Base-by-base conservation (phyloP, 2,888 invertebrate genomes). In the Napeogenes sylphis region DNA sequence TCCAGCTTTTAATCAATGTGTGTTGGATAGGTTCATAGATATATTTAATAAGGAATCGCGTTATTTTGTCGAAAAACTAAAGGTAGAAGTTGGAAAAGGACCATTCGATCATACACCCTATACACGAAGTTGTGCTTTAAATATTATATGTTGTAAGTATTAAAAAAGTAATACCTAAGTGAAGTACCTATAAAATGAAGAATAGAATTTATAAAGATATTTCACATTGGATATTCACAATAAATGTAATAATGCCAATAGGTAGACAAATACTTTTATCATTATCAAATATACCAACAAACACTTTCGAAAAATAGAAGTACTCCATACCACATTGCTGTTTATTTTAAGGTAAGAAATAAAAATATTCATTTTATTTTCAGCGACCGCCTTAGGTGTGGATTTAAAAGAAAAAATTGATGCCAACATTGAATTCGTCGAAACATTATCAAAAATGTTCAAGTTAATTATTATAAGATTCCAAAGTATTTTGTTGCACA, bases 401-500 rank as follows among this genome's bases (percentile, higher is more conserved):
- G 83, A 84, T 63, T 82, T 83, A 60, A 77, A 77, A 2, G 83
- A 85, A 60, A 75, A 81, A 61, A 73, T 76, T 0, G 72, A 81
- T 2, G 70, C 85, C 0, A 85, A 83, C 67, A 81, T 73, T 42
- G 73, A 80, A 42, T 87, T 86, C 63, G 80, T 84, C 46, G 76
- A 79, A 4, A 86, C 86, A 0, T 75, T 82, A 0, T 84, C 85
- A 47, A 71, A 77, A 55, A 81, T 84, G 58, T 76, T 86, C 51
- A 79, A 80, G 65, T 77, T 81, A 0, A 68, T 85, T n/a, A 81
- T 83, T 59, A 82, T 83, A 42, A 72, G 87, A 6, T 84, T 85
- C 69, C 81, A 83, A 72, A 83, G 82, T 69, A 77, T 85, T 58
- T 84, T 84, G 82, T 72, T 79, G 59, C 84, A 85, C 62, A 80